Base-by-base conservation (phyloP, 1,140 invertebrate genomes). In the Solenopsis fugax region DNA sequence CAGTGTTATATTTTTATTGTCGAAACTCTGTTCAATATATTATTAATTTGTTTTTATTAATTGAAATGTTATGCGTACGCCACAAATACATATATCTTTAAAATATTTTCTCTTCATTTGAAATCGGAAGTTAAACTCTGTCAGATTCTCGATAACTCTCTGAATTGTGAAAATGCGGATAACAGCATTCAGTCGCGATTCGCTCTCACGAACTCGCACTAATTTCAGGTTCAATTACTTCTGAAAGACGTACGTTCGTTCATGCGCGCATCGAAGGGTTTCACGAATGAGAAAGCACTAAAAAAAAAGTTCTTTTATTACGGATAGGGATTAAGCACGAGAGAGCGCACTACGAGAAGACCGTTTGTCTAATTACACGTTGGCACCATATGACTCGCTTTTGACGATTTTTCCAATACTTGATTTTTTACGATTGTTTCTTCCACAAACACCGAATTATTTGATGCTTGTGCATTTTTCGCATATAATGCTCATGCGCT, bases 281-380 rank as follows among this genome's bases (percentile, higher is more conserved):
- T 81, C 50, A 48, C 77, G n/a, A 60, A 45, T 62, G 77, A 71
- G 71, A 86, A 86, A 82, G 34, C 48, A 60, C 41, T 48, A 29
- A 80, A 80, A 58, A 52, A 29, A 80, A 80, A 58, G 64, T 24
- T 16, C 75, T 41, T 67, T 86, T 60, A 29, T 86, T n/a, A 48
- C 12, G 18, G 34, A 52, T 52, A 72, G 45, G 54, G 41, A 86
- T 72, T 86, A 86, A 67, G 21, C 67, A 7, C 45, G 34, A 54
- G 41, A 41, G 41, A 67, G 60, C 6, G 54, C 77, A 37, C 18
- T 81, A 81, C 18, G 64, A 41, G 64, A 80, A 37, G 10, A 37
- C 54, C 45, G 56, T 72, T 69, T 62, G n/a, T 81, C 77, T 72
- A 86, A 81, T 86, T 86, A 82, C 16, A 71, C 54, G 12, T 52